phyloP scores from a whole-genome alignment of 2,888 invertebrate species.

The Agrochola lychnidis region DNA sequence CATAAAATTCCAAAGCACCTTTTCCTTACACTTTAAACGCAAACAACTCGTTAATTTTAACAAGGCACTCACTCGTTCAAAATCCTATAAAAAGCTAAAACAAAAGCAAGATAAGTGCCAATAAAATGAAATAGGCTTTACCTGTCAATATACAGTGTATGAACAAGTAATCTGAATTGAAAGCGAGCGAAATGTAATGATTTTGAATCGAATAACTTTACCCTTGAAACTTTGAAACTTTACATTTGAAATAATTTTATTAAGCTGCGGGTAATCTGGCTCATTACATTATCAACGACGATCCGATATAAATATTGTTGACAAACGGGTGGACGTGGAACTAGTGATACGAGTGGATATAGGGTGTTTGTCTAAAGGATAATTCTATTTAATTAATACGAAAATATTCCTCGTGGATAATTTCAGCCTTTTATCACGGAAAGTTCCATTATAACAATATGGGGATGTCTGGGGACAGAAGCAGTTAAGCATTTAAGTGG shows the following conservation, averaged over 20 bases:
- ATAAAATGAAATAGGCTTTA: slow-evolving; percentile 36
- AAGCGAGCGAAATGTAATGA: not conserved
- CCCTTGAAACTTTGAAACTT: too few species aligned
- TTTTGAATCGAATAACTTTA: slow-evolving; percentile 47
- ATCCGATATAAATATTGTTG: slow-evolving; percentile 24
- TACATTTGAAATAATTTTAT: slow-evolving; percentile 55
- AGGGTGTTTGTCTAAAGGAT: not conserved
- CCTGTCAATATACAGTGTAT: slow-evolving; percentile 19
- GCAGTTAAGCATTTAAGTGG: not conserved
- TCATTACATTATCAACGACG: slow-evolving; percentile 34
- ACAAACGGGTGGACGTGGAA: slow-evolving; percentile 14
- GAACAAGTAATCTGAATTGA: slow-evolving; percentile 19
- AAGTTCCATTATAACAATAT: not conserved
- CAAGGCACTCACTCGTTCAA: slow-evolving; percentile 32
- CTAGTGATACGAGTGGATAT: not conserved
- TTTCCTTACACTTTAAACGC: slow-evolving; percentile 21
- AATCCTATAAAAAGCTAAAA: slow-evolving; percentile 22
- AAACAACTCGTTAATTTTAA: slow-evolving; percentile 44
- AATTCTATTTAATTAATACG: too few species aligned
- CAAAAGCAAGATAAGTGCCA: slow-evolving; percentile 29
- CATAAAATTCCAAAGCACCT: slow-evolving; percentile 9
- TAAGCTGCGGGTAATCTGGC: slow-evolving; percentile 50
- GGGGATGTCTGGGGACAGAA: not conserved
- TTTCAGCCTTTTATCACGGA: not conserved
- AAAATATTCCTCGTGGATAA: not conserved